These are phyloP conservation scores for Bombyx mori DNA, from an alignment of 1,140 invertebrate genomes.

Conservation along the genomic window ASM3026992v2 NC_085117.1:9292001-9292500, in stretches of 20 bases:
- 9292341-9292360: conserved; percentile 12
- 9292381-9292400: conserved; percentile 18
- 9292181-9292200: conserved; percentile 28
- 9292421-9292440: conserved; percentile 63
- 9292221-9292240: conserved; percentile 35
- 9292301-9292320: conserved; percentile 17
- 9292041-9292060: no score
- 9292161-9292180: conserved; percentile 14
- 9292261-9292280: conserved; percentile 40
- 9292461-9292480: conserved; percentile 66
- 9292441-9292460: conserved; percentile 45
- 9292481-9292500: conserved; percentile 55
- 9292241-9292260: conserved; percentile 30
- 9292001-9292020: conserved; percentile 57
- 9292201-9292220: conserved; percentile 16
- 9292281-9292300: conserved; percentile 42
- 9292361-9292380: conserved; percentile 20
- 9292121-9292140: conserved; percentile 2
- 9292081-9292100: no score
- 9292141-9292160: conserved; percentile 21
- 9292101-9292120: neutral
- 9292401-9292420: conserved; percentile 41
- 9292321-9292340: conserved; percentile 13
- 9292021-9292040: conserved; percentile 17
- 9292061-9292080: no score